phyloP scores from a whole-genome alignment of 2,797 vertebrate genomes.

The Lithobates sylvaticus region DNA sequence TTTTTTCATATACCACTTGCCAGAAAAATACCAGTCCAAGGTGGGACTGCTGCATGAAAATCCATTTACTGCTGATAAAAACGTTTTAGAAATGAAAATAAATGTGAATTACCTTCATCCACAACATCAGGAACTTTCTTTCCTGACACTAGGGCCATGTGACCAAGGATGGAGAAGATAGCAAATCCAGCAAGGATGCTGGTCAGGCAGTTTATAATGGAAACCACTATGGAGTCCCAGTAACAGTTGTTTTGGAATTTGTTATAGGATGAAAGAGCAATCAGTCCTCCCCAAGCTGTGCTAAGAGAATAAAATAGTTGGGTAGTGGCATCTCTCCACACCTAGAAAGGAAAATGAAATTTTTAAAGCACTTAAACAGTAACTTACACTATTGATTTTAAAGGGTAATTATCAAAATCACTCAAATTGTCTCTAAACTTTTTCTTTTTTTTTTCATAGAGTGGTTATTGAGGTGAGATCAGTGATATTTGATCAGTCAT shows the following conservation, averaged over 20 bases:
- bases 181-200: conserved; percentile 92
- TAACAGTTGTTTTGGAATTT: conserved; percentile 94
- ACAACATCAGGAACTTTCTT: conserved; percentile 86
- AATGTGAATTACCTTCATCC: conserved; percentile 81
- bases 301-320: conserved; percentile 94
- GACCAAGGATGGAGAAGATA: conserved; percentile 94
- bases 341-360: conserved; percentile 69
- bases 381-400: too few relatives aligned
- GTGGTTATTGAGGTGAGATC: too few relatives aligned
- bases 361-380: neutral
- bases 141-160: conserved; percentile 87
- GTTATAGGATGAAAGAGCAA: conserved; percentile 92
- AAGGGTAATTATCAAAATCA: too few relatives aligned
- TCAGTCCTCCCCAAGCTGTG: conserved; percentile 87
- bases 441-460: too few relatives aligned
- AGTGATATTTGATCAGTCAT: too few relatives aligned
- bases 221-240: conserved; percentile 85
- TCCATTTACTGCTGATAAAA: too few relatives aligned
- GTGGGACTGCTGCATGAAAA: too few relatives aligned
- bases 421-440: too few relatives aligned
- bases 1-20: too few relatives aligned
- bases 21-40: too few relatives aligned
- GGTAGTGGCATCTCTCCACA: conserved; percentile 94
- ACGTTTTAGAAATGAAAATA: neutral
- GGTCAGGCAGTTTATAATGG: conserved; percentile 86